Evolutionary conservation across 2,113 vertebrate species (phyloP), one percentile per base, ranked within the genome.

Genomic region (Chrysemys picta): DNA sequence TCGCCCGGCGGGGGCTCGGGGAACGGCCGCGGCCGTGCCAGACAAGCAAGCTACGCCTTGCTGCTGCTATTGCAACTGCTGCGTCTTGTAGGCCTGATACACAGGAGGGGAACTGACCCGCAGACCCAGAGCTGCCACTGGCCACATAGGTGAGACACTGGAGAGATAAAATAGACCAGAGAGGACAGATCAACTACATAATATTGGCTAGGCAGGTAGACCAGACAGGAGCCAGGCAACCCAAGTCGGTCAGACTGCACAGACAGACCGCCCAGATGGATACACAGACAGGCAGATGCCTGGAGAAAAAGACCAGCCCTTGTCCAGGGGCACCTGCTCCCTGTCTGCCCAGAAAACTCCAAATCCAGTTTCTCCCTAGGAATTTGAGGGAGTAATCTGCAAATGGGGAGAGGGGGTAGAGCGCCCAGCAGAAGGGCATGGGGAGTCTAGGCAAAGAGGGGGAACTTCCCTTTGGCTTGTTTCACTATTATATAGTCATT

Each of bases 401-500:
- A 35, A 57, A 49, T 86, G 19, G 17, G 50, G 87, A 82, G 35
- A 76, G n/a, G 76, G 38, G 88, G 82, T 5, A 27, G 92, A 45
- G 52, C 57, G 52, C 38, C 9, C 62, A 12, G 87, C 85, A 93
- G 42, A 10, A 84, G 86, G 93, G 75, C 57, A 14, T 90, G 94
- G 95, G 81, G 85, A 75, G 96, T 93, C 85, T 82, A 38, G 29
- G 31, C 90, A 35, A 49, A n/a, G 4, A 89, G 54, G 56, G 25
- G 76, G 79, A 89, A 29, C 19, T 76, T 80, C 92, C 75, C 88
- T 87, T 76, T 38, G 25, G 42, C 2, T 83, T 29, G 29, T 79
- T 65, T 88, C 85, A 53, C 80, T 59, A 80, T 5, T 31, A 94
- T 80, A 87, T 45, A 95, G 72, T 94, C 91, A 95, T 96, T 85